Conservation (phyloP, 1,140 invertebrate species). For the Drosophila novamexicana region DNA sequence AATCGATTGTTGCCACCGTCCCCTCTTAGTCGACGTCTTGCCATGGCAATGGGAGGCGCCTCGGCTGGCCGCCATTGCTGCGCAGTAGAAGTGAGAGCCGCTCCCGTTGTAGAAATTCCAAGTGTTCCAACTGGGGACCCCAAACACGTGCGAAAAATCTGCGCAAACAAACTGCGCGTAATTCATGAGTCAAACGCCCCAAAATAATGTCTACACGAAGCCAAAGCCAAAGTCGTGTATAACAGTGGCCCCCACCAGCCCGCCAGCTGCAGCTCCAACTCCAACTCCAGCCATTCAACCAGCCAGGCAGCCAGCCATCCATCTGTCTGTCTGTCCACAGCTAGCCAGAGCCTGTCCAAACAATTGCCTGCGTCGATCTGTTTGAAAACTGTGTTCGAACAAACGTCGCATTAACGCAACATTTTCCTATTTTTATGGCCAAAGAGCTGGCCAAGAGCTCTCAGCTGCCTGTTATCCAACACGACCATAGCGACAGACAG, state of each 20-base stretch:
- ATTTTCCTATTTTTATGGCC: constrained; percentile 77
- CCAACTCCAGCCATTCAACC: neutral
- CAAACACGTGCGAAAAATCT: constrained; percentile 51
- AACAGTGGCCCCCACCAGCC: constrained; percentile 27
- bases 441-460: constrained; percentile 21
- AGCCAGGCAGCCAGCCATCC: neutral
- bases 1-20: constrained; percentile 61
- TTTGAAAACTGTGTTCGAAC: constrained; percentile 81
- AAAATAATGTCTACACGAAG: constrained; percentile 54
- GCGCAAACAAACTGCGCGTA: constrained; percentile 40
- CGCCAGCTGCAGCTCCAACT: constrained; percentile 3
- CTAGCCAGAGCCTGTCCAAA: constrained; percentile 67
- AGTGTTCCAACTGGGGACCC: neutral
- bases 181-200: constrained; percentile 50
- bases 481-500: constrained; percentile 50
- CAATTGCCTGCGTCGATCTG: constrained; percentile 79
- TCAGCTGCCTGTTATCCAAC: constrained; percentile 78
- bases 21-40: no score
- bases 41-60: constrained; percentile 54
- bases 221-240: constrained; percentile 10
- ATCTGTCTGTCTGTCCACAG: constrained; percentile 13
- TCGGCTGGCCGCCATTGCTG: constrained; percentile 71
- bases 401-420: constrained; percentile 82
- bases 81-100: constrained; percentile 47
- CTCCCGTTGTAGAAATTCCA: constrained; percentile 20